These are phyloP conservation scores for Marmota flaviventris DNA, from an alignment of 2,113 vertebrate species.

Conservation along the genomic window DNA sequence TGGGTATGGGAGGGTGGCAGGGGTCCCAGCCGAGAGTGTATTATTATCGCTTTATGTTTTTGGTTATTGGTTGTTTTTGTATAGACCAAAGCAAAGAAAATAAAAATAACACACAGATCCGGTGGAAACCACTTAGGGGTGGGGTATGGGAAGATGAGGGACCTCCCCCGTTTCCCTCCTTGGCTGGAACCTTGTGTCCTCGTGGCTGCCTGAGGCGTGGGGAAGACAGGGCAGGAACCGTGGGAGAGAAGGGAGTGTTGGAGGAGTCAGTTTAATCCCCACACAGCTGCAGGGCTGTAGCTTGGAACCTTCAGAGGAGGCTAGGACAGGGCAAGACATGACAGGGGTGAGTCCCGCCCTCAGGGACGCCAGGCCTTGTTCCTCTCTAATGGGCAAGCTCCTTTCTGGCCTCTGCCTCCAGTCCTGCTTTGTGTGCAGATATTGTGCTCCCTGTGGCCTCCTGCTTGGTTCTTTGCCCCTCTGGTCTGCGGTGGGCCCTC, in stretches of 20 bases:
- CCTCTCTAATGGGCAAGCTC: background rate
- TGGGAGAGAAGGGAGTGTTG: fast-evolving
- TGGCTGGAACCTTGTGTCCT: background rate
- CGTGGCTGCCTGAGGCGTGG: background rate
- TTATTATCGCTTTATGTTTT: conserved; percentile 87
- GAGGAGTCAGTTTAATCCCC: background rate
- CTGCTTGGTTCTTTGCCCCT: background rate
- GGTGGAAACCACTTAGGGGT: background rate
- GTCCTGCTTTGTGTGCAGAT: background rate
- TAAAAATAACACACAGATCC: conserved; percentile 85
- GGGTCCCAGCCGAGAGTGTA: conserved; percentile 84
- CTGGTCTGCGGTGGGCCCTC: background rate
- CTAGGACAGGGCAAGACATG: background rate
- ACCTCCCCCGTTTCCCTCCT: background rate
- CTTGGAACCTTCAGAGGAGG: background rate
- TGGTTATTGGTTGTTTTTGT: conserved; percentile 82
- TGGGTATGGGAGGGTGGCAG: background rate
- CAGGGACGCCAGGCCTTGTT: background rate
- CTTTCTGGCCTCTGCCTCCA: background rate
- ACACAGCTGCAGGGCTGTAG: background rate
- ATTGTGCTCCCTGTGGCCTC: background rate
- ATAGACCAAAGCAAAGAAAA: conserved; percentile 91
- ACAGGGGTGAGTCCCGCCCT: background rate
- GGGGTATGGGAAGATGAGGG: no score
- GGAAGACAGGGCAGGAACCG: background rate